Conservation (phyloP, 2,888 invertebrate genomes). For the Meliscaeva auricollis region DNA sequence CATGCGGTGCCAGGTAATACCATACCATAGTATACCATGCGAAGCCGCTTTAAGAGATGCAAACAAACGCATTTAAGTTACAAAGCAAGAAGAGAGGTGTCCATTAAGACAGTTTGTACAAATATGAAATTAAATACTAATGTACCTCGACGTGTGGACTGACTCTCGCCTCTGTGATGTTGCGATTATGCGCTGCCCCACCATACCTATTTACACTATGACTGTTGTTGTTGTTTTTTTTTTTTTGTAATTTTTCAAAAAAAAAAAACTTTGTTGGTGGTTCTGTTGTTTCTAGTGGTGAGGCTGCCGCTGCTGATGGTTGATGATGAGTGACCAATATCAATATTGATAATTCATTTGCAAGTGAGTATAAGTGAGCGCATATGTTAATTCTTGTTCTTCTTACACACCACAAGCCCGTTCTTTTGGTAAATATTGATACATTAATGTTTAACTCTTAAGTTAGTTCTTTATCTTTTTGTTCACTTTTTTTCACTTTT, state of each 20-base stretch:
- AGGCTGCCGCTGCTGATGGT: constrained; percentile 36
- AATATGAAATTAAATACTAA: constrained; percentile 76
- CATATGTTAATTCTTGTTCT: constrained; percentile 40
- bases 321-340: constrained; percentile 75
- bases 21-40: not conserved
- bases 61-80: constrained; percentile 44
- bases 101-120: constrained; percentile 75
- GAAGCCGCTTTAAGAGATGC: constrained; percentile 42
- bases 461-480: constrained; percentile 17
- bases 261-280: constrained; percentile 28
- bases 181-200: constrained; percentile 24
- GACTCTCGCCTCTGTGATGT: constrained; percentile 6
- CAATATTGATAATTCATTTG: constrained; percentile 74
- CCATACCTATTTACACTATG: constrained; percentile 1
- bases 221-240: constrained; percentile 20
- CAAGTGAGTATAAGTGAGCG: constrained; percentile 54
- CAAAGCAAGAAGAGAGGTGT: constrained; percentile 49
- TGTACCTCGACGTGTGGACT: constrained; percentile 66
- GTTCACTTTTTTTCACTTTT: not conserved
- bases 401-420: constrained; percentile 33
- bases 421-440: constrained; percentile 74
- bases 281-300: not conserved
- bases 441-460: constrained; percentile 56
- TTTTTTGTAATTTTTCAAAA: not conserved
- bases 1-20: not conserved